Conservation (phyloP, 2,113 vertebrate species). For the Silurus glanis region DNA sequence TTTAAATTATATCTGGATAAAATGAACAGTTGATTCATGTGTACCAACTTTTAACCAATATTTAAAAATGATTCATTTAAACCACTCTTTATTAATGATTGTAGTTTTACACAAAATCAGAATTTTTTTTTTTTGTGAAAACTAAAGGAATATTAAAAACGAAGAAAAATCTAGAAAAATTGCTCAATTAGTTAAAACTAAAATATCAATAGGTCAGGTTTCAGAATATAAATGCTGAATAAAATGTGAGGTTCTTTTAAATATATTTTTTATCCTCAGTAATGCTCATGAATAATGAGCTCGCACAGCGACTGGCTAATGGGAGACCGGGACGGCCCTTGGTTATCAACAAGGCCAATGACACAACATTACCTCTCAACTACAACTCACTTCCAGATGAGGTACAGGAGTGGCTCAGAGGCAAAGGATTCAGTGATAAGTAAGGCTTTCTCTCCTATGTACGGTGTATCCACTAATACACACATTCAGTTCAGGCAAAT, state of each 20-base stretch:
- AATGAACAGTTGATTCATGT: background rate
- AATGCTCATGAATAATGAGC: conserved; percentile 75
- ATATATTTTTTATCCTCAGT: conserved; percentile 54
- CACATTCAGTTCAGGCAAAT: background rate
- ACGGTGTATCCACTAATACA: background rate
- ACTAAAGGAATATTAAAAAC: too few species aligned
- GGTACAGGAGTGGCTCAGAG: conserved; percentile 77
- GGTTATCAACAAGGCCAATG: conserved; percentile 55
- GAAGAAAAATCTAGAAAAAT: too few species aligned
- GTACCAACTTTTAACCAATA: background rate
- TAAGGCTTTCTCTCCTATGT: conserved; percentile 57
- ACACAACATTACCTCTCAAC: conserved; percentile 61
- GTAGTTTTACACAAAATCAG: too few species aligned
- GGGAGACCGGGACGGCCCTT: conserved; percentile 52
- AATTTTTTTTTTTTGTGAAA: too few species aligned
- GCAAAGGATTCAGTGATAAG: conserved; percentile 76
- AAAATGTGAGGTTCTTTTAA: background rate
- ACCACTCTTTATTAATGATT: background rate
- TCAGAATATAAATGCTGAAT: background rate
- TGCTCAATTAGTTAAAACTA: too few species aligned
- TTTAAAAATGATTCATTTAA: background rate
- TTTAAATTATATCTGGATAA: background rate
- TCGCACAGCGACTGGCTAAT: conserved; percentile 64
- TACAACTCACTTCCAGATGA: conserved; percentile 68
- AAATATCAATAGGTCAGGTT: background rate